Conservation (phyloP, 2,113 vertebrate genomes). For the Pitta sordida region DNA sequence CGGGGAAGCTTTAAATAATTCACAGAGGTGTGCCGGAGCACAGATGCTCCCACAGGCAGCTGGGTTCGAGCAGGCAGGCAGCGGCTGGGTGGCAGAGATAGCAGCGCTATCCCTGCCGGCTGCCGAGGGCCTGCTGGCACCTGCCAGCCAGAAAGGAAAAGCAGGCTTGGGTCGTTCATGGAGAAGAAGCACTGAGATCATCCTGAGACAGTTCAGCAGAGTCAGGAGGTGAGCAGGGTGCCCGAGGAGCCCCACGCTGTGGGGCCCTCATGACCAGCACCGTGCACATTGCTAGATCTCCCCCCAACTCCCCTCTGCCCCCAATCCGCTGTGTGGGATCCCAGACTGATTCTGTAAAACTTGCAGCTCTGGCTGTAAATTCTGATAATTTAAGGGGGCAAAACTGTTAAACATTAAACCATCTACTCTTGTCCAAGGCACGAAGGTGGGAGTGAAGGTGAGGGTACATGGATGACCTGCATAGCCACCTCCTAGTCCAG, state of each 20-base stretch:
- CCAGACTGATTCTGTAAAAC: neutral
- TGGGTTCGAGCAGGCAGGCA: neutral
- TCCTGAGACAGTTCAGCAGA: neutral
- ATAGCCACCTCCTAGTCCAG: neutral
- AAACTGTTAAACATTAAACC: slow-evolving; percentile 21
- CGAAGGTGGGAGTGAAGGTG: neutral
- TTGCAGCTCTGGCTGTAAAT: slow-evolving; percentile 30
- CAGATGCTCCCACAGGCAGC: slow-evolving; percentile 55
- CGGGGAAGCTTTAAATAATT: slow-evolving; percentile 53
- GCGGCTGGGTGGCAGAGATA: slow-evolving; percentile 47
- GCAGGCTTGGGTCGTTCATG: neutral
- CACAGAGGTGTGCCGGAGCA: neutral
- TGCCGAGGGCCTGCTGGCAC: neutral
- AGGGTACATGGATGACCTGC: neutral
- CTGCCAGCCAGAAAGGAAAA: neutral
- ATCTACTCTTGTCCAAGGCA: neutral
- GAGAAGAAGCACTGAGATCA: neutral
- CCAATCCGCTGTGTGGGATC: neutral
- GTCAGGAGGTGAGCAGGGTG: neutral
- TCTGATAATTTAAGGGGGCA: slow-evolving; percentile 29
- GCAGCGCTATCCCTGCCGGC: neutral
- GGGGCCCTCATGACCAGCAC: fast-evolving
- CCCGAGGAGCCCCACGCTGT: fast-evolving
- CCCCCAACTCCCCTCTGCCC: neutral
- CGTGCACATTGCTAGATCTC: fast-evolving